phyloP scores from a whole-genome alignment of 1,140 invertebrate species.

The Gryllus bimaculatus region DNA sequence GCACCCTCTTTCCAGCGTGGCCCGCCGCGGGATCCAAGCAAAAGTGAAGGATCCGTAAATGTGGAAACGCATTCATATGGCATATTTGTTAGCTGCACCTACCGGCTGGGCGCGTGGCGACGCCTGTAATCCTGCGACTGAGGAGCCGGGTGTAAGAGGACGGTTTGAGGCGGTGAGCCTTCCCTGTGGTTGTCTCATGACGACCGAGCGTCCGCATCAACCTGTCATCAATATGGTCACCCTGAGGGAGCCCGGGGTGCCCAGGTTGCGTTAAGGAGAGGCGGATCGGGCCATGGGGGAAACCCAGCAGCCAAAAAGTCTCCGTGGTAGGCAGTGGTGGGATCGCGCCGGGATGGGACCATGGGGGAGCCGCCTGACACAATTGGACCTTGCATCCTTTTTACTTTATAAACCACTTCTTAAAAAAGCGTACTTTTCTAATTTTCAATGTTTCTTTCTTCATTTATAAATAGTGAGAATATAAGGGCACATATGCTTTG shows the following conservation, averaged over 20 bases:
- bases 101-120: conserved; percentile 34
- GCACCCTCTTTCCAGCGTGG: no score
- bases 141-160: conserved; percentile 40
- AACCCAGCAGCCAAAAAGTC: conserved; percentile 95
- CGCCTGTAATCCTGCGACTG: conserved; percentile 48
- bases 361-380: conserved; percentile 71
- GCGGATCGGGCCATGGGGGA: conserved; percentile 90
- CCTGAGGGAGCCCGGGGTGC: conserved; percentile 61
- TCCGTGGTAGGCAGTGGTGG: conserved; percentile 93
- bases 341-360: conserved; percentile 90
- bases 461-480: no score
- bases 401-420: conserved; percentile 27
- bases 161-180: conserved; percentile 35
- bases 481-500: no score
- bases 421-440: no score
- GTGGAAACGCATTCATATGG: background rate
- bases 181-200: conserved; percentile 43
- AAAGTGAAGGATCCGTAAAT: no score
- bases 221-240: conserved; percentile 31
- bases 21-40: no score
- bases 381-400: conserved; percentile 75
- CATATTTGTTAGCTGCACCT: background rate
- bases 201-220: conserved; percentile 79
- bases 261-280: conserved; percentile 91
- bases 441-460: no score